phyloP scores from a whole-genome alignment of 2,113 vertebrate genomes.

The Rhegmatorhina hoffmannsi region DNA sequence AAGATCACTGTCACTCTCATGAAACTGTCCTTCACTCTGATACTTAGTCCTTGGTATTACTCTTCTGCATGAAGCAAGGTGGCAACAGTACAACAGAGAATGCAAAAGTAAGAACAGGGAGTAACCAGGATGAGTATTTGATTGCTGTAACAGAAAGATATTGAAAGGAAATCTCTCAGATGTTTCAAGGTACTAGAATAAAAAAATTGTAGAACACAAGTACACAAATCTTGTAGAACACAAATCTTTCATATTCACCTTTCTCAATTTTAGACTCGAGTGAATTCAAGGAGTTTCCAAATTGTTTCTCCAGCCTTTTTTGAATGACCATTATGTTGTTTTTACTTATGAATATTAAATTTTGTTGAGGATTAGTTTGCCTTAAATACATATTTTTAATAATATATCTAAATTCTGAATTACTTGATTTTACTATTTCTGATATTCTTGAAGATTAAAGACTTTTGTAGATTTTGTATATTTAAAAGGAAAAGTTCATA shows the following conservation, averaged over 20 bases:
- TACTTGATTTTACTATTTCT: not conserved
- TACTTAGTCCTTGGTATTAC: not conserved
- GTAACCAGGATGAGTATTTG: not conserved
- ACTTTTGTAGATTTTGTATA: not conserved
- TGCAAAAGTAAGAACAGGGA: not conserved
- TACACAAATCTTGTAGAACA: not conserved
- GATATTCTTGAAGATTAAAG: not conserved
- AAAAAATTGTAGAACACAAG: not conserved
- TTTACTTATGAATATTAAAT: not conserved
- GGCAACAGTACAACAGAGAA: not conserved
- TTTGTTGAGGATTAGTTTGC: not conserved
- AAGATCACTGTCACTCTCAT: not conserved
- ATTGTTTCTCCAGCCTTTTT: not conserved
- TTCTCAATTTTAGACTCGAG: not conserved
- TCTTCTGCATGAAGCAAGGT: not conserved
- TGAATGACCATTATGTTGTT: not conserved
- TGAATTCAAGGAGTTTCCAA: not conserved
- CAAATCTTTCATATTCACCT: not conserved
- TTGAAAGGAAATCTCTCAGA: not conserved
- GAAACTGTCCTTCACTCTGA: not conserved
- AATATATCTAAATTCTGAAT: not conserved
- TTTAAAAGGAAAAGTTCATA: not conserved
- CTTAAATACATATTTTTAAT: not conserved
- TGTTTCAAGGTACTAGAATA: not conserved
- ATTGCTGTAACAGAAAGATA: not conserved